A percentile compares a stretch with the other conserved stretches of the same genome.
These are phyloP conservation scores for Smutsia gigantea DNA, from an alignment of 2,797 vertebrate genomes.

Conservation along the genomic window DNA sequence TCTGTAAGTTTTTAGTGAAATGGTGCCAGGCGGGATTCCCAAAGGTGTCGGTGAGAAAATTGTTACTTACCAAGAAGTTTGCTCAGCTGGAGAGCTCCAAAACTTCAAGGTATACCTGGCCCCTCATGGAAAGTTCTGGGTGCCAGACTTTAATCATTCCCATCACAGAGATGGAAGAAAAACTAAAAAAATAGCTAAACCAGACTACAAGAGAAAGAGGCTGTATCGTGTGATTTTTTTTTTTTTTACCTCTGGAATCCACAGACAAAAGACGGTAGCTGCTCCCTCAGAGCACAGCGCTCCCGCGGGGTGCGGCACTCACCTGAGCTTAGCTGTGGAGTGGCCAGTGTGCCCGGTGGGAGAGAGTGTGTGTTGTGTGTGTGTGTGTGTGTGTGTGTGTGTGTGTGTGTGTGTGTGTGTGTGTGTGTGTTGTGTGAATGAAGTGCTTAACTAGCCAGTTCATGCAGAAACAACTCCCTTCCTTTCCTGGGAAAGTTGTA, in stretches of 20 bases:
- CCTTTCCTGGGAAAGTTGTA: background rate
- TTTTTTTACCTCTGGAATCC: constrained; percentile 92
- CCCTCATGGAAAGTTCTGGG: constrained; percentile 92
- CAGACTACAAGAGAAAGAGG: constrained; percentile 92
- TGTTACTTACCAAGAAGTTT: constrained; percentile 90
- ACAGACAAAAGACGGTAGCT: constrained; percentile 88
- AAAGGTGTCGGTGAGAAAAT: constrained; percentile 90
- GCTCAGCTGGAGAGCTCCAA: constrained; percentile 90
- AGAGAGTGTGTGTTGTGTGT: no score
- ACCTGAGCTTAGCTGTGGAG: background rate
- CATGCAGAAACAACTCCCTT: background rate
- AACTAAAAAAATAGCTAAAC: constrained; percentile 92
- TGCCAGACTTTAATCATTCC: constrained; percentile 93
- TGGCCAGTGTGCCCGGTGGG: background rate
- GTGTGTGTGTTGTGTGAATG: background rate
- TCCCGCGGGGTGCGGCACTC: background rate
- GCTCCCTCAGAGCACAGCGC: background rate
- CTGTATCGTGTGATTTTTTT: constrained; percentile 89
- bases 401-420: background rate
- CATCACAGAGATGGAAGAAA: constrained; percentile 91
- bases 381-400: background rate
- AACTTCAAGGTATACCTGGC: constrained; percentile 89
- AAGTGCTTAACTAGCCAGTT: background rate
- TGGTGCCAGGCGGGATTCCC: constrained; percentile 93
- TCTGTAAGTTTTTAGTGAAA: constrained; percentile 94